phyloP scores from a whole-genome alignment of 2,888 invertebrate species.

The Agonopterix alstromeriana region DNA sequence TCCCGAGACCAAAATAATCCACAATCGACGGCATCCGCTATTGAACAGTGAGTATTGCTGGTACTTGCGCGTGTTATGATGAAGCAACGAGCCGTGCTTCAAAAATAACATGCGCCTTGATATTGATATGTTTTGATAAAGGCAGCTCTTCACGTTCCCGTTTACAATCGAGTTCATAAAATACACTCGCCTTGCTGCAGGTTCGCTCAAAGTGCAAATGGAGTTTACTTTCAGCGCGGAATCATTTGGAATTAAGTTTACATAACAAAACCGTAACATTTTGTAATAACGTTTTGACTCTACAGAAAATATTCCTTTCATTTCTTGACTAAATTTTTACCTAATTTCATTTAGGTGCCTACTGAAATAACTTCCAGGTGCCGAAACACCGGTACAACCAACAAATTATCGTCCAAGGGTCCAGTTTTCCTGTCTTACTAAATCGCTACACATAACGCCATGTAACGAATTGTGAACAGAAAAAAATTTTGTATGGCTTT shows the following conservation, averaged over 20 bases:
- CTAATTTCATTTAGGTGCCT: too few relatives aligned
- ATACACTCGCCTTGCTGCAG: slow-evolving; percentile 4
- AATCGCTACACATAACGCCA: too few relatives aligned
- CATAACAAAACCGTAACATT: background rate
- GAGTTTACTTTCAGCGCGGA: background rate
- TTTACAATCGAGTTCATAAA: slow-evolving; percentile 14
- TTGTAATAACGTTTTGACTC: too few relatives aligned
- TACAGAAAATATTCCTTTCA: too few relatives aligned
- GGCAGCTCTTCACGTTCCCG: slow-evolving; percentile 13
- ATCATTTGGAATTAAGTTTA: background rate
- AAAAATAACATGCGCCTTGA: slow-evolving; percentile 28
- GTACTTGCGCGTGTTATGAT: slow-evolving; percentile 25
- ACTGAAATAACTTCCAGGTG: too few relatives aligned
- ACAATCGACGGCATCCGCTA: slow-evolving; percentile 66
- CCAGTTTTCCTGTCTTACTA: too few relatives aligned
- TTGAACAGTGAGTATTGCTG: slow-evolving; percentile 42
- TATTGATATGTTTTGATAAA: slow-evolving; percentile 22
- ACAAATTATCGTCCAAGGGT: too few relatives aligned
- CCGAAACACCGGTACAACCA: too few relatives aligned
- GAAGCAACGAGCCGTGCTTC: slow-evolving; percentile 19
- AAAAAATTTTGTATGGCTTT: too few relatives aligned
- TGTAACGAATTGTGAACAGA: too few relatives aligned
- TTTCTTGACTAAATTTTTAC: too few relatives aligned
- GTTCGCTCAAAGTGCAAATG: too few relatives aligned
- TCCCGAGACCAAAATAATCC: slow-evolving; percentile 68